Percentiles rank a stretch among this genome's conserved stretches.
These are phyloP conservation scores for Hermetia illucens DNA, from an alignment of 1,140 invertebrate species.

Conservation along the genomic window DNA sequence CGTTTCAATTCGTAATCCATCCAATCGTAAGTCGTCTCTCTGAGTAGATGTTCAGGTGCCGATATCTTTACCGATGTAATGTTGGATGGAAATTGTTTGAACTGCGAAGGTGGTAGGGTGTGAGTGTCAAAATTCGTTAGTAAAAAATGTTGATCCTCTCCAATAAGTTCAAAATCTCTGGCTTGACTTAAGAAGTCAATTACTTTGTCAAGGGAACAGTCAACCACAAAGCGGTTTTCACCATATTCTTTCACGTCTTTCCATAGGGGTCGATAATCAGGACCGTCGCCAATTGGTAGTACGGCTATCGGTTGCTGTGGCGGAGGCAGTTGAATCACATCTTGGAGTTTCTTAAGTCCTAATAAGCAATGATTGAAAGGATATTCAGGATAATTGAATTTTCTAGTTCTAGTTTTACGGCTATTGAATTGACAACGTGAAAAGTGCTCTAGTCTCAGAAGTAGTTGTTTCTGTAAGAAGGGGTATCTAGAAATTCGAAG, in stretches of 20 bases:
- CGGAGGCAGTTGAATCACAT: slow-evolving; percentile 56
- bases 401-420: neutral
- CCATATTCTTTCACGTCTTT: slow-evolving; percentile 59
- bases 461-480: no score
- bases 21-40: neutral
- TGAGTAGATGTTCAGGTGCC: neutral
- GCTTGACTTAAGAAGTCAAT: slow-evolving; percentile 57
- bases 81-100: neutral
- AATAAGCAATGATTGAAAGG: neutral
- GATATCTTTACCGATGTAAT: neutral
- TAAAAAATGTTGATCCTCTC: slow-evolving; percentile 53
- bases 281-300: slow-evolving; percentile 39
- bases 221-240: slow-evolving; percentile 63
- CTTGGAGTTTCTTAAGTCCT: slow-evolving; percentile 69
- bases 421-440: no score
- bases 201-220: slow-evolving; percentile 54
- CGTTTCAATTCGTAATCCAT: slow-evolving; percentile 4
- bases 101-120: neutral
- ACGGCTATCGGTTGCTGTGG: slow-evolving; percentile 41
- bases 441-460: no score
- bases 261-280: slow-evolving; percentile 54
- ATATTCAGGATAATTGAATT: neutral
- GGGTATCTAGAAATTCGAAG: no score
- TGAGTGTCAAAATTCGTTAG: no score
- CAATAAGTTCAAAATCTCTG: slow-evolving; percentile 64